These are phyloP conservation scores for Zaprionus camerounensis DNA, from an alignment of 1,140 invertebrate species.

Conservation along the genomic window DNA sequence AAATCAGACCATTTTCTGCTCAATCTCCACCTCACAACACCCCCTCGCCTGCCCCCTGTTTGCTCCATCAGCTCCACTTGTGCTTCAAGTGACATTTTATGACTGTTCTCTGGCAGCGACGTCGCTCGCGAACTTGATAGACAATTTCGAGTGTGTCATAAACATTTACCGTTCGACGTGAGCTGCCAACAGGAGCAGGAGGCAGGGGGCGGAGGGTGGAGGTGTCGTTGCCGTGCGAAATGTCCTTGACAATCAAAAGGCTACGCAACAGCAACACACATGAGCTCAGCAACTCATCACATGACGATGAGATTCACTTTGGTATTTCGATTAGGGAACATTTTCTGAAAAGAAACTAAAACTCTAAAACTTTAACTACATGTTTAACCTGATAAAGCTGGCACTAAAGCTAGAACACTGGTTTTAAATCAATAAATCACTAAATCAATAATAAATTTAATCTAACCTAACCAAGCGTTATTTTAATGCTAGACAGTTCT, in stretches of 20 bases:
- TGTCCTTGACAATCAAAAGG: constrained; percentile 25
- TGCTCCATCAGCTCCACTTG: constrained; percentile 10
- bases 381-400: too few relatives aligned
- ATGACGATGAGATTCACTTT: constrained; percentile 12
- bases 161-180: constrained; percentile 80
- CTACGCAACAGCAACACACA: neutral
- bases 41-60: neutral
- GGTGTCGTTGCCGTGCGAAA: constrained; percentile 4
- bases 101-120: constrained; percentile 47
- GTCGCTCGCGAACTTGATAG: constrained; percentile 66
- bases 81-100: constrained; percentile 71
- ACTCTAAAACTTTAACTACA: neutral
- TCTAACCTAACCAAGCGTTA: too few relatives aligned
- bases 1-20: neutral
- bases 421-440: too few relatives aligned
- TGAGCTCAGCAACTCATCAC: constrained; percentile 52
- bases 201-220: neutral
- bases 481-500: too few relatives aligned
- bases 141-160: constrained; percentile 80
- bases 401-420: too few relatives aligned
- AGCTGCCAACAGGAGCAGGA: constrained; percentile 22
- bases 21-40: constrained; percentile 1
- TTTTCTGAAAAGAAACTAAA: neutral
- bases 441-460: too few relatives aligned
- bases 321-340: neutral